phyloP scores from a whole-genome alignment of 2,113 vertebrate species.

The Prochilodus magdalenae region DNA sequence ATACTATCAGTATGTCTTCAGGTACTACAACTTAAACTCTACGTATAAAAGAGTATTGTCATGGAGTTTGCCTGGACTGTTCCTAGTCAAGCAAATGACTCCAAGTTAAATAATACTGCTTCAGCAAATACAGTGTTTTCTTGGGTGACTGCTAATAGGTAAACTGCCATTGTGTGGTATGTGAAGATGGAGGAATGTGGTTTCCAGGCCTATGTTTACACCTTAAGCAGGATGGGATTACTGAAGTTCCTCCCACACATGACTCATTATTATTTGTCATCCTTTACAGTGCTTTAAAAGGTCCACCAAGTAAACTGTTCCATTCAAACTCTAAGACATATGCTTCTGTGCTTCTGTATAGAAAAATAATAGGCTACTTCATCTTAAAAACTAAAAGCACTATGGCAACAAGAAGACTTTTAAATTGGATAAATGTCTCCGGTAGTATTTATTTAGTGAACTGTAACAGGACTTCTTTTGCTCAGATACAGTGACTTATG shows the following conservation, averaged over 20 bases:
- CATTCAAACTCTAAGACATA: neutral
- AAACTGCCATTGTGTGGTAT: neutral
- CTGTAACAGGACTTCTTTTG: no score
- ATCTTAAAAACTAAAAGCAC: neutral
- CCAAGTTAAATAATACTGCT: neutral
- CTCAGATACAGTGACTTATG: neutral
- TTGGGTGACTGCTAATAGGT: neutral
- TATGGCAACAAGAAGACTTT: neutral
- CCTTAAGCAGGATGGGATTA: conserved; percentile 30
- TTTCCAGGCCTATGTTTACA: conserved; percentile 5
- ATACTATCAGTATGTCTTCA: neutral
- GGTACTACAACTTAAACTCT: neutral
- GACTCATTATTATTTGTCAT: conserved; percentile 22
- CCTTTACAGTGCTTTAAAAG: conserved; percentile 6
- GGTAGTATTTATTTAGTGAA: neutral
- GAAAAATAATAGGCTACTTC: neutral
- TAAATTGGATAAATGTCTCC: neutral
- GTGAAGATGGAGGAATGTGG: neutral
- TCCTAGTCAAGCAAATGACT: no score
- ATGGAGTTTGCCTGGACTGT: no score
- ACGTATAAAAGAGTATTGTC: no score
- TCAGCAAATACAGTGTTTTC: neutral
- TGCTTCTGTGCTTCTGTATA: neutral
- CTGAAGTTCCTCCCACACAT: conserved; percentile 22
- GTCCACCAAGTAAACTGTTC: neutral